phyloP scores from a whole-genome alignment of 37 sponge, comb jelly and placozoan species.

The Spongilla lacustris region DNA sequence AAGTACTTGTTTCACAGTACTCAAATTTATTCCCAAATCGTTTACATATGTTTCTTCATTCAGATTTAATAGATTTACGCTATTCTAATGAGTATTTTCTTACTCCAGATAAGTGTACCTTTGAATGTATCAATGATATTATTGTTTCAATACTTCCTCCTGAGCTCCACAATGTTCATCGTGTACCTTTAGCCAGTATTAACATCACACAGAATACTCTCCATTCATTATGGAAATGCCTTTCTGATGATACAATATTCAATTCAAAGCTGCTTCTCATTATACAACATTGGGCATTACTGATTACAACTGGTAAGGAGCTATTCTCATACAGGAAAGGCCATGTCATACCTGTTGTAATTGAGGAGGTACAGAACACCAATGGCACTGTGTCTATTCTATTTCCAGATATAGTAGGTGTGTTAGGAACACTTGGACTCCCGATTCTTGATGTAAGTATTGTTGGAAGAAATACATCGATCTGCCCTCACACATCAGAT shows the following conservation, averaged over 20 bases:
- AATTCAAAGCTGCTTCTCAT: neutral
- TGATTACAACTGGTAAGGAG: conserved; percentile 21
- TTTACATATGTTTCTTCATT: conserved; percentile 21
- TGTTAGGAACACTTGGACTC: neutral
- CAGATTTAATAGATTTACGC: conserved; percentile 2
- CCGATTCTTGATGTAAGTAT: conserved; percentile 31
- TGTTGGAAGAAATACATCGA: neutral
- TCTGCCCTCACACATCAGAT: conserved; percentile 30
- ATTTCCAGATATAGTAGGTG: neutral
- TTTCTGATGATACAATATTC: conserved; percentile 20
- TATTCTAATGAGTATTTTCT: conserved; percentile 10
- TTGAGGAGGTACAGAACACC: too few species aligned
- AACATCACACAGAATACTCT: neutral
- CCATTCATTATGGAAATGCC: conserved; percentile 20
- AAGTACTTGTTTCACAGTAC: conserved; percentile 33
- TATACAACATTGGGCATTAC: conserved; percentile 29
- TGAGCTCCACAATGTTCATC: neutral
- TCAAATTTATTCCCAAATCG: conserved; percentile 5
- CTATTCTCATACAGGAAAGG: conserved; percentile 16
- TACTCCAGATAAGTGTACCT: neutral
- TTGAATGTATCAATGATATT: neutral
- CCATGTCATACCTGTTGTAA: neutral
- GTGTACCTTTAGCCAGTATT: neutral
- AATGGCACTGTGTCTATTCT: neutral
- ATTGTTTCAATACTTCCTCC: conserved; percentile 6